A percentile compares a stretch with the other conserved stretches of the same genome.
These are phyloP conservation scores for Callipepla californica DNA, from an alignment of 2,113 vertebrate genomes.

Conservation along the genomic window DNA sequence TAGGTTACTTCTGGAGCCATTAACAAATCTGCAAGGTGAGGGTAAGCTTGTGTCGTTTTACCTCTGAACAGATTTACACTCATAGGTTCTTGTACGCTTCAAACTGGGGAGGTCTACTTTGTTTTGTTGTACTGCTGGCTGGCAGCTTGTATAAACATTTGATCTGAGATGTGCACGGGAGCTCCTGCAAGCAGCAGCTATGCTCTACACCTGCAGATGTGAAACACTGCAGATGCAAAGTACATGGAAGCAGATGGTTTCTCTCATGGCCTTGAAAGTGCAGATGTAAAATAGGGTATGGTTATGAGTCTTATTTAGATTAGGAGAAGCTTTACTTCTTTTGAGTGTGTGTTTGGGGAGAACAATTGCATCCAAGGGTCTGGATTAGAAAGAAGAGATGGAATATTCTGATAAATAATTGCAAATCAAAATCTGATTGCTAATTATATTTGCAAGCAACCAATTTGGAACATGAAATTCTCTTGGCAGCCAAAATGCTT, in stretches of 20 bases:
- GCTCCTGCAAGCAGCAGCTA: background rate
- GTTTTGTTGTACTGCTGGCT: background rate
- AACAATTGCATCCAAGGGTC: fast-evolving
- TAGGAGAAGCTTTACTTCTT: background rate
- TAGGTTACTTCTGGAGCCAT: background rate
- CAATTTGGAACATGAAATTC: background rate
- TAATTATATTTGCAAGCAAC: background rate
- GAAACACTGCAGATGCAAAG: constrained; percentile 63
- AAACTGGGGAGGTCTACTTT: background rate
- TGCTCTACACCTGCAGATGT: constrained; percentile 58
- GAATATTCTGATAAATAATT: background rate
- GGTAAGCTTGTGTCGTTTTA: background rate
- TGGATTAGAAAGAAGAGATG: background rate
- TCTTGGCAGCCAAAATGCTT: background rate
- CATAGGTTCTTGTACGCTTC: background rate
- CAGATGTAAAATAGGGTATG: background rate
- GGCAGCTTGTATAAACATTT: background rate
- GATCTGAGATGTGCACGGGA: background rate
- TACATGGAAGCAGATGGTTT: constrained; percentile 23
- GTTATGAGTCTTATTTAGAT: background rate
- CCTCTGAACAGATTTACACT: background rate
- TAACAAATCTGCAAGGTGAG: background rate
- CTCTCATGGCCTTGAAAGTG: background rate
- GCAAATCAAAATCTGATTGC: background rate
- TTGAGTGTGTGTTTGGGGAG: background rate